phyloP scores from a whole-genome alignment of 2,888 invertebrate species.

The Heliconius aoede region DNA sequence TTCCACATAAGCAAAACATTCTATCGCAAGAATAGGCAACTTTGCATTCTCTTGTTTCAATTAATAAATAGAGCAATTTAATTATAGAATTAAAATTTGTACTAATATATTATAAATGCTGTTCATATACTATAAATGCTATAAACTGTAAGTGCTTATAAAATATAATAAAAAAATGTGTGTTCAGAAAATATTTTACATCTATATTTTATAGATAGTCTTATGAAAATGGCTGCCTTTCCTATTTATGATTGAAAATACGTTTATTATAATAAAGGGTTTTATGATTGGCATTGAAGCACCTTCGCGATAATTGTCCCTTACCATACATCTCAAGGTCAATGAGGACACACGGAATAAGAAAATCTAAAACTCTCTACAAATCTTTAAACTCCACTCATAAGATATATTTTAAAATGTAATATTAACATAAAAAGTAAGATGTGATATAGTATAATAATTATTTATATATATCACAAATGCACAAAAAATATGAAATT shows the following conservation, averaged over 20 bases:
- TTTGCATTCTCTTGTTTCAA: background rate
- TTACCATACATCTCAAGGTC: slow-evolving; percentile 39
- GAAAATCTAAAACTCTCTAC: background rate
- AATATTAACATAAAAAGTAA: background rate
- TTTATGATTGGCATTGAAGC: slow-evolving; percentile 19
- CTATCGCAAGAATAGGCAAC: background rate
- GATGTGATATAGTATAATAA: background rate
- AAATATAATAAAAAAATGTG: background rate
- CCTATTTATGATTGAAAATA: background rate
- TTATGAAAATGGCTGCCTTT: too few relatives aligned
- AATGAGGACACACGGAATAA: slow-evolving; percentile 36
- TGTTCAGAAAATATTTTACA: too few relatives aligned
- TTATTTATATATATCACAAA: background rate
- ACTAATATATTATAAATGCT: background rate
- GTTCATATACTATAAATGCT: too few relatives aligned
- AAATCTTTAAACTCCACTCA: background rate
- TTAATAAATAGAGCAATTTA: background rate
- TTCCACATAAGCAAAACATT: background rate
- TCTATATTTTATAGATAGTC: background rate
- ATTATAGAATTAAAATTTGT: background rate
- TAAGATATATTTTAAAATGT: too few relatives aligned
- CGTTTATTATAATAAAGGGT: background rate
- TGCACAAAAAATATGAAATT: background rate
- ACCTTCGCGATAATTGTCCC: slow-evolving; percentile 26
- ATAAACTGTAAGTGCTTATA: too few relatives aligned